phyloP scores from a whole-genome alignment of 2,888 invertebrate species.

The Micropterix aruncella region DNA sequence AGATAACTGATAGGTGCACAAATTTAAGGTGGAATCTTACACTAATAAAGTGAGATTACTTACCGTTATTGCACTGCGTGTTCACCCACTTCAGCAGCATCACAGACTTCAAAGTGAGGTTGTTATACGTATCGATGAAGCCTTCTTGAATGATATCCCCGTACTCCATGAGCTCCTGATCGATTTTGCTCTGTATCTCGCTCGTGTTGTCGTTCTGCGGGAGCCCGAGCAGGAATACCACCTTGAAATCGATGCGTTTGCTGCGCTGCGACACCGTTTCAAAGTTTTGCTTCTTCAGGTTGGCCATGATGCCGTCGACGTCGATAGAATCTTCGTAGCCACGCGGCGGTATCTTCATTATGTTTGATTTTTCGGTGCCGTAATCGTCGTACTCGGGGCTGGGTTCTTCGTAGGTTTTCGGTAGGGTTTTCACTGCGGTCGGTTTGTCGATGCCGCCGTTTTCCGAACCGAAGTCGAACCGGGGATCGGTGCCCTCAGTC shows the following conservation, averaged over 20 bases:
- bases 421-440: conserved; percentile 12
- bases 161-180: conserved; percentile 49
- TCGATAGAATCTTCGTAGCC: conserved; percentile 18
- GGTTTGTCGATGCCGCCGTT: conserved; percentile 24
- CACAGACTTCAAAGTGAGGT: conserved; percentile 72
- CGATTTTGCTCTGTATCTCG: conserved; percentile 45
- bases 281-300: not conserved
- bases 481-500: conserved; percentile 5
- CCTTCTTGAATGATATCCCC: conserved; percentile 73
- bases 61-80: conserved; percentile 43
- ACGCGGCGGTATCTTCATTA: conserved; percentile 33
- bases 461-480: conserved; percentile 11
- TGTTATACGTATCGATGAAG: conserved; percentile 75
- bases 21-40: too few species aligned
- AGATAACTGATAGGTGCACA: too few species aligned
- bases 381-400: conserved; percentile 19
- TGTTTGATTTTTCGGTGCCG: conserved; percentile 22
- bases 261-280: not conserved
- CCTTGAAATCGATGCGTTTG: conserved; percentile 18
- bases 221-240: conserved; percentile 44
- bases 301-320: not conserved
- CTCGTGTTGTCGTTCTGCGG: conserved; percentile 40
- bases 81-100: conserved; percentile 74
- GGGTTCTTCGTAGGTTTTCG: conserved; percentile 17
- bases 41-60: too few species aligned